Base-by-base conservation (phyloP, 2,888 invertebrate species). In the Xanthia icteritia region DNA sequence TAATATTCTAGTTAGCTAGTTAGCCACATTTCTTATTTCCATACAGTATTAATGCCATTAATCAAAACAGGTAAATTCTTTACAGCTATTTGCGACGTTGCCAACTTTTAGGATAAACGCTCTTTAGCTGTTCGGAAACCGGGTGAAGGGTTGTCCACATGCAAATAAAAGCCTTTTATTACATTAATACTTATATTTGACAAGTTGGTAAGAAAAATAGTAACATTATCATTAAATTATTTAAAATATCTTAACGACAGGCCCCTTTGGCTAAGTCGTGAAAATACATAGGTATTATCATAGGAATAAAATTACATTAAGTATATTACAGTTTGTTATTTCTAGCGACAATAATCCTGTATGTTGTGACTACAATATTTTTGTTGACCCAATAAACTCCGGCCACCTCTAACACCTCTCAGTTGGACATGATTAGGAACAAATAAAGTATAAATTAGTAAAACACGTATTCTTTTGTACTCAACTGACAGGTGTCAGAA, bases 171-270 rank as follows among this genome's bases (percentile, higher is more conserved):
- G 65, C 13, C 82, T 23, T 70, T 23, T 9, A 27, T 15, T 74
- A 76, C 68, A 84, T 80, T 65, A 83, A 83, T 77, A 85, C 73
- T 85, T 85, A 85, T 85, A 85, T 85, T 84, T 85, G 69, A 80
- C 69, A 80, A 83, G 75, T 67, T 83, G 64, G 81, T 83, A 74
- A 69, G 76, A 77, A 86, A 83, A 86, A 77, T 73, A 76, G 39
- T 70, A 71, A 84, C 51, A 84, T 61, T 73, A 79, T 54, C 6
- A 76, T 63, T 27, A 42, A 69, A 79, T 69, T 73, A 65, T 73
- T 64, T n/a, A 36, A 13, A 51, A 65, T 64, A 71, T 11, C 48
- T 6, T n/a, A 45, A 66, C 80, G 69, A 36, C 36, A 48, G 39
- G 8, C 39, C 60, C 23, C 8, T 48, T 65, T 42, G n/a, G 69